Conservation (phyloP, 2,113 vertebrate genomes). For the cat (Felis catus) region DNA sequence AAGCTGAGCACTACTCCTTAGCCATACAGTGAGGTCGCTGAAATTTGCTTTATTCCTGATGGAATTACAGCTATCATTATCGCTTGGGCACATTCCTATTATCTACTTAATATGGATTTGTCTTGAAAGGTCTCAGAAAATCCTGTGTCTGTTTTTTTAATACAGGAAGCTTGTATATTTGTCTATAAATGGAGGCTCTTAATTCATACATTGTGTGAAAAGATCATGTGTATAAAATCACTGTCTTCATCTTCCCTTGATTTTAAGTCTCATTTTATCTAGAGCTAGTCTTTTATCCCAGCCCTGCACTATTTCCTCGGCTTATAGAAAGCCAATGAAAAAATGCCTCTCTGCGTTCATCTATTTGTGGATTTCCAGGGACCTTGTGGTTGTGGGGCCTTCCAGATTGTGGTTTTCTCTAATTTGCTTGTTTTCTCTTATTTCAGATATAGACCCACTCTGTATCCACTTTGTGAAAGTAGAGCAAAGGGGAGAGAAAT, state of each 20-base stretch:
- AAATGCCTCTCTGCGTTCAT: background rate
- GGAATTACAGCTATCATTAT: conserved; percentile 57
- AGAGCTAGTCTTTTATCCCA: conserved; percentile 48
- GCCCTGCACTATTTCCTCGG: background rate
- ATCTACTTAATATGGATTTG: conserved; percentile 53
- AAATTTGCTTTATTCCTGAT: conserved; percentile 62
- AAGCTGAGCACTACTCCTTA: conserved; percentile 57
- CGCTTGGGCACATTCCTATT: conserved; percentile 8
- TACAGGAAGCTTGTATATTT: background rate
- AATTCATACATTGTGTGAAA: background rate
- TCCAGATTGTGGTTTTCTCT: conserved; percentile 58
- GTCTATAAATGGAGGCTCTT: background rate
- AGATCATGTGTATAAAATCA: conserved; percentile 42
- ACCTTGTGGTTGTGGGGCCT: conserved; percentile 50
- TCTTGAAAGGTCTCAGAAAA: background rate
- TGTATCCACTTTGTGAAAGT: conserved; percentile 65
- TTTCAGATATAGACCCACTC: conserved; percentile 52
- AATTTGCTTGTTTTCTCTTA: conserved; percentile 73
- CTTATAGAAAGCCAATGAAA: background rate
- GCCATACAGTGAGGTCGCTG: background rate
- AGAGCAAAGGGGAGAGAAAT: conserved; percentile 57
- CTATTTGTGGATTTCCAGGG: conserved; percentile 38
- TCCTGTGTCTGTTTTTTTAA: conserved; percentile 22
- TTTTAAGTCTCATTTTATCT: conserved; percentile 58
- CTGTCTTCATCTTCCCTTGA: background rate